Evolutionary conservation across 2,113 vertebrate species (phyloP).

Genomic region (Tamias sibiricus): DNA sequence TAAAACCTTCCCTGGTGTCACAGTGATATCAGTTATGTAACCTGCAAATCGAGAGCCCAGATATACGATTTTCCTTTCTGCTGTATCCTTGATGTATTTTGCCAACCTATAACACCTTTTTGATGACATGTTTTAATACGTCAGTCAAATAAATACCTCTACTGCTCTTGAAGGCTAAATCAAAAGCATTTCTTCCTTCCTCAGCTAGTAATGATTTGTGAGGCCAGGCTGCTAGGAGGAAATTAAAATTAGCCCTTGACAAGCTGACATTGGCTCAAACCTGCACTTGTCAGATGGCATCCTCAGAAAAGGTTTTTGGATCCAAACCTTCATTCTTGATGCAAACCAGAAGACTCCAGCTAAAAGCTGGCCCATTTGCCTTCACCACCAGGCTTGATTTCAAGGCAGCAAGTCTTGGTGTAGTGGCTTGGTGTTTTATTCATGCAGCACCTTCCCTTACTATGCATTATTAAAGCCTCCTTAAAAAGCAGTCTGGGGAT

Average conservation of each 20-base stretch:
- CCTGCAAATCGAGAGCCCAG: constrained; percentile 24
- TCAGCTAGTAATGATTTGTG: neutral
- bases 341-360: constrained; percentile 9
- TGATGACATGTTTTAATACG: neutral
- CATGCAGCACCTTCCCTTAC: neutral
- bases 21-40: constrained; percentile 54
- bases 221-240: neutral
- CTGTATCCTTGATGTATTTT: neutral
- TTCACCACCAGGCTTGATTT: constrained; percentile 4
- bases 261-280: constrained; percentile 39
- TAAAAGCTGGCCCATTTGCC: constrained; percentile 1
- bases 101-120: constrained; percentile 10
- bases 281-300: constrained; percentile 50
- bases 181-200: constrained; percentile 51
- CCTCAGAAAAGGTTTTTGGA: constrained; percentile 48
- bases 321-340: constrained; percentile 10
- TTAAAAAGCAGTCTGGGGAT: constrained; percentile 55
- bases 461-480: constrained; percentile 78
- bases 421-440: constrained; percentile 81
- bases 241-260: constrained; percentile 34
- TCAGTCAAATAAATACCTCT: neutral
- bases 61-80: neutral
- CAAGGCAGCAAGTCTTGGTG: constrained; percentile 30
- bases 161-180: neutral
- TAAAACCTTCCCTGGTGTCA: constrained; percentile 44